Percentiles rank a stretch among this genome's conserved stretches.
Conservation (phyloP, 2,113 vertebrate species). For the Pelecanus crispus region DNA sequence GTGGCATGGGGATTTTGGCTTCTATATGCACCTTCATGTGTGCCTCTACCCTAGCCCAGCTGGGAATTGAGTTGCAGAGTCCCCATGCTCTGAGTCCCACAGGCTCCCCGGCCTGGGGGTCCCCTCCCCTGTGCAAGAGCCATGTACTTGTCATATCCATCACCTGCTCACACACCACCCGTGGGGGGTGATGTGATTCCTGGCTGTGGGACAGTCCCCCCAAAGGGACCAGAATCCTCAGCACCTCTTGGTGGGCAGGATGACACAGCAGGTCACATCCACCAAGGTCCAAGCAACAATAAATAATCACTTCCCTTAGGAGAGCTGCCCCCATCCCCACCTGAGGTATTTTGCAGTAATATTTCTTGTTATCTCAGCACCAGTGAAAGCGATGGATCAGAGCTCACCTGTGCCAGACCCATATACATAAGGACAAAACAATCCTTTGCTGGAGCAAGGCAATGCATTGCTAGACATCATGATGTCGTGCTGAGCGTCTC, state of each 20-base stretch:
- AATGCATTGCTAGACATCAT: not conserved
- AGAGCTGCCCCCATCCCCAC: not conserved
- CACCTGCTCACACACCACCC: not conserved
- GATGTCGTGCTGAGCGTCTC: not conserved
- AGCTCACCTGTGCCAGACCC: not conserved
- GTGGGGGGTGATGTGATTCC: rapidly evolving
- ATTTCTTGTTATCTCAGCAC: not conserved
- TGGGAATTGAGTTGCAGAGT: not conserved
- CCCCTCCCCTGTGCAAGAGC: not conserved
- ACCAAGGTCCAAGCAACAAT: not conserved
- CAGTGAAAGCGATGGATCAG: not conserved
- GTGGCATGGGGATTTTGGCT: not conserved
- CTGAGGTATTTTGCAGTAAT: not conserved
- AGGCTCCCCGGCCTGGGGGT: rapidly evolving
- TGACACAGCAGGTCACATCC: not conserved
- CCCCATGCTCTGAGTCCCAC: not conserved
- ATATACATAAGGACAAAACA: not conserved
- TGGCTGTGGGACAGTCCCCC: not conserved
- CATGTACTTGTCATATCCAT: rapidly evolving
- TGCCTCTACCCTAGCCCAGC: not conserved
- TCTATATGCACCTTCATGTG: rapidly evolving
- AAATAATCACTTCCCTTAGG: not conserved
- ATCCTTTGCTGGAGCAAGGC: not conserved
- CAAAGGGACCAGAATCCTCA: not conserved
- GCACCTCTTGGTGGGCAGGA: not conserved